Evolutionary conservation across 53 echinoderm and acorn worm genomes (phyloP), one percentile per base, ranked within the genome.

Genomic region (Zoroaster sp.): DNA sequence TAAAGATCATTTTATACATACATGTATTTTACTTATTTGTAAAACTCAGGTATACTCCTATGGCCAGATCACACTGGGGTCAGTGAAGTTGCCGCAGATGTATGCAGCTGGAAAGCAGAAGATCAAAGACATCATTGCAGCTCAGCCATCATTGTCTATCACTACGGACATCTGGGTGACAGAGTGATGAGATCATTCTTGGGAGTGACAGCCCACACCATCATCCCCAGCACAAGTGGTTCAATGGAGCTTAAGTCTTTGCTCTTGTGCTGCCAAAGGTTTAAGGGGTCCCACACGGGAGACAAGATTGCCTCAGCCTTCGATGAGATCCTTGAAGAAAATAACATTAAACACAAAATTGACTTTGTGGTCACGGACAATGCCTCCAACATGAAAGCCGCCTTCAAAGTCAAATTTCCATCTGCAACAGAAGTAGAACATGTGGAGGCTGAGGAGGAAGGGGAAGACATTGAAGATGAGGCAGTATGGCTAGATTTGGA

Each of bases 141-240:
- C 31, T 4, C 46, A 45, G 42, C 72, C 72, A n/a, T 49, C 83
- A 20, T 45, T 90, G 14, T 83, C 71, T 36, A 72, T 73, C 31
- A 90, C 90, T 14, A 83, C 72, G 8, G 90, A 90, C 73, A 90
- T 90, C 37, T 90, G 90, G 90, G 71, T 55, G 90, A 90, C 53
- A 25, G 90, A 14, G 36, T 21, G 25, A 90, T 90, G 90, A 13
- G 90, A 33, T 90, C 90, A 20, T 90, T 90, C 23, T n/a, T 90
- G 41, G 83, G 83, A 25, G 74, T 83, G 37, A 83, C 90, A 55
- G 83, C 63, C 1, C 90, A 90, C 42, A 21, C 34, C 34, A 77
- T 88, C 39, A 12, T 40, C 18, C 40, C 72, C 40, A 39, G 3
- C 40, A 18, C 38, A 4, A 40, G 18, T n/a, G 72, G 40, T 3